Evolutionary conservation across 1,140 invertebrate genomes (phyloP), one percentile per base, ranked within the genome.

Genomic region (Listronotus bonariensis): DNA sequence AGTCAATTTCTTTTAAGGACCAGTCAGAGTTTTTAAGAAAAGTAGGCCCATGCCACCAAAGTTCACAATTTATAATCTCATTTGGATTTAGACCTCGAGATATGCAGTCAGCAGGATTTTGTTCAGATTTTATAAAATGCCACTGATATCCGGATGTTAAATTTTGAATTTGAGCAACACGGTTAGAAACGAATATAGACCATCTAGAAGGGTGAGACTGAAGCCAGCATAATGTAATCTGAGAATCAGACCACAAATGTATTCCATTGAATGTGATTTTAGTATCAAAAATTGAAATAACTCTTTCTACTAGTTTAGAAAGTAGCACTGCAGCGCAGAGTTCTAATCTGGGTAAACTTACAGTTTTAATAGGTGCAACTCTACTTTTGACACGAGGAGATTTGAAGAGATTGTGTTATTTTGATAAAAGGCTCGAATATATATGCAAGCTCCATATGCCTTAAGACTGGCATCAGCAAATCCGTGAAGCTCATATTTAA

Each of bases 21-120:
- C 3, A 36, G 8, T 36, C 8, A 10, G 48, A 1, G 14, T 51
- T 26, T 26, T 20, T 15, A n/a, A 75, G 45, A 55, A 53, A 77
- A 0, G n/a, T n/a, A 51, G 76, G 76, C 9, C 74, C 75, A 8
- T 61, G 12, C 64, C 68, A 76, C 74, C 74, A 78, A 9, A 77
- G 43, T 4, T 49, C 14, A n/a, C 49, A 63, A 51, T 40, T 60
- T 8, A 12, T 15, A 5, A 77, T 32, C n/a, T 72, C 32, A 15
- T 34, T 9, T 14, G 74, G 67, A 0, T 15, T 12, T 14, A 72
- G 1, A n/a, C 81, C 81, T 52, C 81, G n/a, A 6, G 80, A 81
- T 8, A 75, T 58, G 3, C 70, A 60, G 73, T 84, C 81, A 7
- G 79, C 79, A 34, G 80, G 80, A 70, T 83, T 83, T 2, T 77